These are phyloP conservation scores for Drosophila nikananu DNA, from an alignment of 1,140 invertebrate species.

Conservation along the genomic window DNA sequence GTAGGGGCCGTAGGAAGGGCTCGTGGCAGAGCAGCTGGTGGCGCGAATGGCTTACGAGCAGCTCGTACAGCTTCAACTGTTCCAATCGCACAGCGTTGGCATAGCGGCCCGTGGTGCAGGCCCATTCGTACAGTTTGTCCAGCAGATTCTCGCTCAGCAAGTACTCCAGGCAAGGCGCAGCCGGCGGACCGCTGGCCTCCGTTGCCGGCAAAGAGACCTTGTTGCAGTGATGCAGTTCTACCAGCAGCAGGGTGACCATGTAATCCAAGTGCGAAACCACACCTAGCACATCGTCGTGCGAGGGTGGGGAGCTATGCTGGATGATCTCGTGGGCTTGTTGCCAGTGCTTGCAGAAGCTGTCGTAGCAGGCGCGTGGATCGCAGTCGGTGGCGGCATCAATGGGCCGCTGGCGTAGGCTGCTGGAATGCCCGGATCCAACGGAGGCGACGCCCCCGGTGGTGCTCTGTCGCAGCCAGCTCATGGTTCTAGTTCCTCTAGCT, in stretches of 20 bases:
- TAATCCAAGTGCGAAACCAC: constrained; percentile 97
- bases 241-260: constrained; percentile 94
- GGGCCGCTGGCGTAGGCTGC: constrained; percentile 77
- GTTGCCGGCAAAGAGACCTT: constrained; percentile 81
- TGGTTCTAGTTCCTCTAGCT: constrained; percentile 59
- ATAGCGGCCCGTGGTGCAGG: constrained; percentile 90
- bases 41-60: constrained; percentile 91
- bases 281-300: constrained; percentile 93
- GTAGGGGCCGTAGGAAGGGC: constrained; percentile 93
- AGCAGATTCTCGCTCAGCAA: constrained; percentile 92
- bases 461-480: constrained; percentile 89
- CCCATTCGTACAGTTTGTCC: constrained; percentile 92
- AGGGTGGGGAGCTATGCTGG: constrained; percentile 87
- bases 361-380: constrained; percentile 94
- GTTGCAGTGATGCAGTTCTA: constrained; percentile 89
- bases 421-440: constrained; percentile 16
- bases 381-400: constrained; percentile 86
- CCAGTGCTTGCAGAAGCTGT: constrained; percentile 98
- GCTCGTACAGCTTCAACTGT: constrained; percentile 93
- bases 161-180: constrained; percentile 91
- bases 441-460: constrained; percentile 85
- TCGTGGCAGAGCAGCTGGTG: constrained; percentile 95
- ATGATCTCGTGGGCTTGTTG: constrained; percentile 95
- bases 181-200: constrained; percentile 84
- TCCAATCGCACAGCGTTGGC: constrained; percentile 93